phyloP scores from a whole-genome alignment of 1,140 invertebrate species.

The Platorchestia sp. region DNA sequence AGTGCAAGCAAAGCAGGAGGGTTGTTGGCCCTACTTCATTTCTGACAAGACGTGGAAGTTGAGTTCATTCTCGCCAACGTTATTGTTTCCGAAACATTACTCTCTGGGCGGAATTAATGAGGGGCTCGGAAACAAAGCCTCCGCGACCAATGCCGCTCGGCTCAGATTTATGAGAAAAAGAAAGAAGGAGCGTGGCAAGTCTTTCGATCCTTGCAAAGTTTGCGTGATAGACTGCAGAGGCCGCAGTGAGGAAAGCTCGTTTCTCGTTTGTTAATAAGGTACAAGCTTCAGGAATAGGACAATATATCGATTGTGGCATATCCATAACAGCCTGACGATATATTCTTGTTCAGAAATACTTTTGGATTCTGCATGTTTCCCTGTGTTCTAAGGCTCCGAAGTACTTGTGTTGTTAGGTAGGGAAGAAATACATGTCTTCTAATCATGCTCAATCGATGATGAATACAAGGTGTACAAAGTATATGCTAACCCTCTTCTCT shows the following conservation, averaged over 20 bases:
- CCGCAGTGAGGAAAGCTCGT: neutral
- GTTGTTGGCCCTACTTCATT: neutral
- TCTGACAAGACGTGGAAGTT: neutral
- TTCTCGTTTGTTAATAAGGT: neutral
- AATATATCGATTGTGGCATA: neutral
- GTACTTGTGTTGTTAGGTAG: neutral
- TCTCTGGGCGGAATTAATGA: constrained; percentile 12
- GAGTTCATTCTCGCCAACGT: constrained; percentile 38
- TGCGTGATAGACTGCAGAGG: neutral
- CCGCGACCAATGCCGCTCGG: neutral
- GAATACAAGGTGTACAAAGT: too few relatives aligned
- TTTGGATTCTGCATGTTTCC: neutral
- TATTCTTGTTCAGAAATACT: neutral
- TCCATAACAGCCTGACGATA: neutral
- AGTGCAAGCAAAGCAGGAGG: neutral
- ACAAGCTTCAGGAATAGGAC: neutral
- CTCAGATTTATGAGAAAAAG: constrained; percentile 9
- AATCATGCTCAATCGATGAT: too few relatives aligned
- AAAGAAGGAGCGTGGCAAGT: neutral
- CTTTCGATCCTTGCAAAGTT: neutral
- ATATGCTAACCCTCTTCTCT: too few relatives aligned
- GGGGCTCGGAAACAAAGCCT: neutral
- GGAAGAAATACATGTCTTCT: too few relatives aligned
- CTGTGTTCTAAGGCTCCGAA: neutral
- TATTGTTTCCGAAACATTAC: constrained; percentile 35